These are phyloP conservation scores for Erpornis zantholeuca DNA, from an alignment of 2,113 vertebrate genomes.

Conservation along the genomic window DNA sequence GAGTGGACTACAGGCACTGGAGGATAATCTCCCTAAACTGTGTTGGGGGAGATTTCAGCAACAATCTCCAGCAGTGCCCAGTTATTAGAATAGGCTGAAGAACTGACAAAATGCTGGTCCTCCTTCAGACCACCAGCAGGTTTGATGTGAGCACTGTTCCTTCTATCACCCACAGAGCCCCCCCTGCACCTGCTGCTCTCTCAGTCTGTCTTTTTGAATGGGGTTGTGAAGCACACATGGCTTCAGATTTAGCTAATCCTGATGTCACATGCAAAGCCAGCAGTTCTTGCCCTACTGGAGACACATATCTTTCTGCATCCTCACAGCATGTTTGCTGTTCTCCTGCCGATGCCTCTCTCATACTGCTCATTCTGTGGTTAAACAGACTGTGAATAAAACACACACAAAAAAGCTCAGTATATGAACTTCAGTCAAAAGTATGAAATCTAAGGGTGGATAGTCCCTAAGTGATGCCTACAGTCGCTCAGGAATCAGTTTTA, in stretches of 20 bases:
- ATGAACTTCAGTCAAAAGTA: background rate
- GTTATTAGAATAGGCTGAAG: background rate
- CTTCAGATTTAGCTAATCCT: background rate
- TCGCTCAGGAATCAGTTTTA: background rate
- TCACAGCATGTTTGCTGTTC: background rate
- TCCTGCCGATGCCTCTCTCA: background rate
- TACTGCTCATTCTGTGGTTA: background rate
- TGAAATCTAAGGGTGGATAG: background rate
- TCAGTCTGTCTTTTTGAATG: background rate
- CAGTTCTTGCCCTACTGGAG: background rate
- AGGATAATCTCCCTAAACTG: background rate
- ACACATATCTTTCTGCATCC: background rate
- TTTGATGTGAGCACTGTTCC: background rate
- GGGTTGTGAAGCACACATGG: background rate
- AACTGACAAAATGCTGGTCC: background rate
- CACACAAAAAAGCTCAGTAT: background rate
- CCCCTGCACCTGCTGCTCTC: background rate
- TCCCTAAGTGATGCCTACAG: background rate
- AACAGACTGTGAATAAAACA: background rate
- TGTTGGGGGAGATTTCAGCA: background rate
- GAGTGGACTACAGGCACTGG: background rate
- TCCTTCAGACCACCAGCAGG: background rate
- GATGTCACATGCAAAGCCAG: rapidly evolving
- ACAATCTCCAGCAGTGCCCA: background rate
- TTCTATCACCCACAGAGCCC: background rate